Base-by-base conservation (phyloP, 2,888 invertebrate species). In the Ferdinandea cuprea region DNA sequence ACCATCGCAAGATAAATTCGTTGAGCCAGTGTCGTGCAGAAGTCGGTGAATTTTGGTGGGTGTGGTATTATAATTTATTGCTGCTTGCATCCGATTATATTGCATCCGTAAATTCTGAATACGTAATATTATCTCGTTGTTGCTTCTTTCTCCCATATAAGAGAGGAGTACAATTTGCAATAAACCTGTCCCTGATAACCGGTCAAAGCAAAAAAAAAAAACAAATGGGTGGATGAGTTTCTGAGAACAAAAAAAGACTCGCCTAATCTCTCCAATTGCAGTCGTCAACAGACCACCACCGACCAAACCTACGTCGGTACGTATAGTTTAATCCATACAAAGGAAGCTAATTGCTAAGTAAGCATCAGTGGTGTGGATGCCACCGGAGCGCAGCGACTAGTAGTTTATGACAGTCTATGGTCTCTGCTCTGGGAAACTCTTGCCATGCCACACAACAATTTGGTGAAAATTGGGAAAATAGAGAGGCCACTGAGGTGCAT, bases 61-160 rank as follows among this genome's bases (percentile, higher is more conserved):
- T 32, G 61, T 61, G 74, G 74, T 66, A 17, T 52, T 17, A 76
- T 59, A 59, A 76, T 76, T 59, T 68, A 76, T 76, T 52, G 59
- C 37, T 40, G 21, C 48, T 65, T 66, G 42, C 52, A 76, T 68
- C 40, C 66, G 44, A 59, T 44, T 32, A 68, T 76, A 76, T 76
- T 59, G 74, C 74, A 68, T 52, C 68, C 58, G 74, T 76, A 76
- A 76, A 76, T 76, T 59, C 58, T 30, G n/a, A 30, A 25, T 40
- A 13, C 37, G 19, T 30, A 46, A 30, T 56, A 19, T 44, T 73
- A 63, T 63, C 63, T 46, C 35, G 8, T 37, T 37, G 21, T 21
- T 21, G 8, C 35, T 28, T 32, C 37, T 32, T 17, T 25, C 28
- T 40, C 52, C 30, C 50, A 42, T 52, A 40, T n/a, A 19, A 35